phyloP scores from a whole-genome alignment of 2,797 vertebrate species.

The Lemur catta region DNA sequence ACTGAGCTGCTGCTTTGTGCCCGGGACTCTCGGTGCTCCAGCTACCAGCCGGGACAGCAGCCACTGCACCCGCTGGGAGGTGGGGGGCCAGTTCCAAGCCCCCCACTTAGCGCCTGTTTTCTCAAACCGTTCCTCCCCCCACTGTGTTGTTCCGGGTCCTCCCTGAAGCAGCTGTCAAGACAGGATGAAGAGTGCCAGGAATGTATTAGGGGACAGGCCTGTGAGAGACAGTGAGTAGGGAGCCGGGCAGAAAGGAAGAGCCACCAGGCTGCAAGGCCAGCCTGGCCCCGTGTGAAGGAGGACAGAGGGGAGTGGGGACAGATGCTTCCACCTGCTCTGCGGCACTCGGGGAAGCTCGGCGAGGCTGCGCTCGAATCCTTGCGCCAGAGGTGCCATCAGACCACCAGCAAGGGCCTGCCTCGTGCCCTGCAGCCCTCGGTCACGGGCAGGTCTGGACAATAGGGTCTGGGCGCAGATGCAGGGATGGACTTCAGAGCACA shows the following conservation, averaged over 20 bases:
- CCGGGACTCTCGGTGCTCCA: neutral
- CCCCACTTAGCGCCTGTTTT: neutral
- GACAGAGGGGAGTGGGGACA: too few species aligned
- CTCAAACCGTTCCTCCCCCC: neutral
- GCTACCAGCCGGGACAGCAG: neutral
- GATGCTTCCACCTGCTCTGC: neutral
- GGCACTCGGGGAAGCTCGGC: neutral
- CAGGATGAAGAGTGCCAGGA: neutral
- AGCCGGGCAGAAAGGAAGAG: neutral
- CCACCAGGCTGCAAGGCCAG: neutral
- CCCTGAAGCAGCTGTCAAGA: neutral
- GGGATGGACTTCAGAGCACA: neutral
- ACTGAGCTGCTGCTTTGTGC: neutral
- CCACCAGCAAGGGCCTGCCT: neutral
- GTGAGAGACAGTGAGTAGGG: neutral
- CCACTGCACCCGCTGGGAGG: neutral
- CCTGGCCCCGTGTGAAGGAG: neutral
- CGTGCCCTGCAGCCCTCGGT: neutral
- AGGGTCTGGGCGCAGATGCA: neutral
- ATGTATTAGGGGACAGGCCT: neutral
- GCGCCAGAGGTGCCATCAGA: neutral
- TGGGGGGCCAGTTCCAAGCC: neutral
- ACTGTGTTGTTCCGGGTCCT: neutral
- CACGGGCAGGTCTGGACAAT: neutral
- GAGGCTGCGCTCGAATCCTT: neutral